Base-by-base conservation (phyloP, 2,888 invertebrate genomes). In the Drosophila phalerata region DNA sequence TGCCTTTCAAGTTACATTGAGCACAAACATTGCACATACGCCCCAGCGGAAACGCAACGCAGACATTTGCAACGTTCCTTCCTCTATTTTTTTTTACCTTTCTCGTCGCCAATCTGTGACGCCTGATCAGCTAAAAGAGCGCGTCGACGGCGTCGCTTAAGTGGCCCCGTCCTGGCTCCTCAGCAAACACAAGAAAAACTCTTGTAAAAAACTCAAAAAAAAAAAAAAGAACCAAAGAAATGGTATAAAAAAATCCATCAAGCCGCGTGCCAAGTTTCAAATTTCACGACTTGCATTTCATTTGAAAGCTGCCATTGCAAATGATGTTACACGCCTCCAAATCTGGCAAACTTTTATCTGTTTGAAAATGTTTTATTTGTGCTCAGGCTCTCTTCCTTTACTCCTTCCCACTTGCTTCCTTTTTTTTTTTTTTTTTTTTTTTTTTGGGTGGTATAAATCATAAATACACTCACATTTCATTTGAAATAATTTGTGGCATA, bases 401-500 rank as follows among this genome's bases (percentile, higher is more conserved):
- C 28, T 13, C 4, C 40, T 11, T 30, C 30, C 9, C 10, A 13
- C 13, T 60, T 45, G 11, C 51, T 34, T 63, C 60, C 48, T 47
- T n/a, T 22, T 30, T 13, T 10, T 48, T 30, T n/a, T 17, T 28
- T 13, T 10, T 48, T 30, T 9, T 19, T 22, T 4, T 22, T 9
- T 32, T 37, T 48, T 2, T 1, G 34, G 19, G 5, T 10, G 19
- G 56, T 76, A 86, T 86, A 86, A 86, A 86, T 86, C 85, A 89
- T 86, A 86, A 89, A 89, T 88, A 88, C 73, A 87, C 88, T 89
- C 89, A 88, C 88, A 89, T 85, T 88, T 89, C 77, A 85, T 89
- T 88, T 89, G 84, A 79, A 87, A 88, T 85, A 83, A 86, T 88
- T 85, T 89, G 84, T 88, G 90, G 88, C 87, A 90, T 88, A 88